A percentile compares a stretch with the other conserved stretches of the same genome.
Evolutionary conservation across 2,888 invertebrate genomes (phyloP).

Genomic region (Lasiommata megera): DNA sequence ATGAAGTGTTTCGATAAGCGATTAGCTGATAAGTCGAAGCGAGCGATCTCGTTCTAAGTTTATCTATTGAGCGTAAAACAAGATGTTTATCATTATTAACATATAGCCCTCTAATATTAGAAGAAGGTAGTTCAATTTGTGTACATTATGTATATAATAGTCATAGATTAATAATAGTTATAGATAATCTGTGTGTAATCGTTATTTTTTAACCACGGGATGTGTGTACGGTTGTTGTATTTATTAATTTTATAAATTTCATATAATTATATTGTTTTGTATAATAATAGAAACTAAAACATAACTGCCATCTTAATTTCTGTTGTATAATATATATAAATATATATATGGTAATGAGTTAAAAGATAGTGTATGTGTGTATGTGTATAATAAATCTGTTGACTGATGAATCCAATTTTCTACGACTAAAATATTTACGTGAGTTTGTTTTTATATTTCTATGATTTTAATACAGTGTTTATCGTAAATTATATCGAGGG

Average conservation of each 20-base stretch:
- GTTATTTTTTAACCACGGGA: conserved; percentile 51
- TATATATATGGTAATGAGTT: conserved; percentile 7
- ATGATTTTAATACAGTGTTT: too few relatives aligned
- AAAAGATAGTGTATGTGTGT: conserved; percentile 1
- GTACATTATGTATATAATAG: conserved; percentile 77
- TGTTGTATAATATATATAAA: conserved; percentile 28
- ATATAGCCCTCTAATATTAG: conserved; percentile 34
- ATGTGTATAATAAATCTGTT: neutral
- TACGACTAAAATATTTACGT: conserved; percentile 12
- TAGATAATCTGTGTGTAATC: conserved; percentile 60
- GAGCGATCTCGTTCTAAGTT: too few relatives aligned
- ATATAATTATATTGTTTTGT: conserved; percentile 42
- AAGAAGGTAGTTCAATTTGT: conserved; percentile 48
- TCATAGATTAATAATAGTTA: conserved; percentile 58
- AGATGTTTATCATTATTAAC: conserved; percentile 2
- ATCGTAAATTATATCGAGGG: too few relatives aligned
- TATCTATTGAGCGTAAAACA: too few relatives aligned
- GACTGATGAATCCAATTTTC: neutral
- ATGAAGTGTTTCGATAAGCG: too few relatives aligned
- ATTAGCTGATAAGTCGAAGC: too few relatives aligned
- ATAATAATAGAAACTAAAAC: conserved; percentile 22
- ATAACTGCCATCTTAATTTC: conserved; percentile 23
- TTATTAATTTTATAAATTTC: conserved; percentile 22
- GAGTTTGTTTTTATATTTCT: neutral
- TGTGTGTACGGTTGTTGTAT: conserved; percentile 40